Evolutionary conservation across 1,140 invertebrate genomes (phyloP).

Genomic region (Gonioctena quinquepunctata): DNA sequence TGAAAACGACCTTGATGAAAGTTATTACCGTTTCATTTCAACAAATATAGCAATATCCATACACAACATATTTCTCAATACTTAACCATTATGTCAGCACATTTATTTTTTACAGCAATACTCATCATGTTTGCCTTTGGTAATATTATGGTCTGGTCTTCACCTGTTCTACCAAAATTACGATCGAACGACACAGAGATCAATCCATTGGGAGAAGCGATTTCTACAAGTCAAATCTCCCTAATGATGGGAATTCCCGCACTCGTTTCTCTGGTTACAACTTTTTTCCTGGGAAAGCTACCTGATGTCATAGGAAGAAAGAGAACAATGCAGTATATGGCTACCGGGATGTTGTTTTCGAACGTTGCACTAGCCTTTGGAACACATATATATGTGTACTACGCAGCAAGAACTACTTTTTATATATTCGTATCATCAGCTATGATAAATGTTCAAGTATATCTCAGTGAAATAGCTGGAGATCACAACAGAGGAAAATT

Average conservation of each 20-base stretch:
- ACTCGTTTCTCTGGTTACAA: constrained; percentile 68
- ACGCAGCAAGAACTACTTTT: constrained; percentile 53
- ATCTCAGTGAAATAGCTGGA: constrained; percentile 59
- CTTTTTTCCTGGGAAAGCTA: constrained; percentile 40
- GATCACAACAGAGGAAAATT: constrained; percentile 40
- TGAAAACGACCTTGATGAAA: too few relatives aligned
- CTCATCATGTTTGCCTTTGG: not conserved
- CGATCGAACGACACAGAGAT: constrained; percentile 17
- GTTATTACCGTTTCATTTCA: too few relatives aligned
- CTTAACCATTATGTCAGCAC: too few relatives aligned
- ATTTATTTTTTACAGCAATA: not conserved
- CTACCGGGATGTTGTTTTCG: constrained; percentile 51
- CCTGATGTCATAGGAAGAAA: constrained; percentile 51
- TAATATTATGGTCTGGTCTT: constrained; percentile 64
- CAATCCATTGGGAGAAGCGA: constrained; percentile 46
- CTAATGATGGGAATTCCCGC: constrained; percentile 83
- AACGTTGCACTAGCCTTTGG: constrained; percentile 55
- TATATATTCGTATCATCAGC: constrained; percentile 56
- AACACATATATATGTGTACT: constrained; percentile 45
- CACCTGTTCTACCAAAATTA: constrained; percentile 67
- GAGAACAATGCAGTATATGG: constrained; percentile 50
- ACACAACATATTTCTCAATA: too few relatives aligned
- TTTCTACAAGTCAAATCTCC: constrained; percentile 63
- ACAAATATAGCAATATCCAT: too few relatives aligned
- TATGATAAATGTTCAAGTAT: constrained; percentile 59